These are phyloP conservation scores for Peromyscus polionotus DNA, from an alignment of 2,113 vertebrate genomes.

Conservation along the genomic window DNA sequence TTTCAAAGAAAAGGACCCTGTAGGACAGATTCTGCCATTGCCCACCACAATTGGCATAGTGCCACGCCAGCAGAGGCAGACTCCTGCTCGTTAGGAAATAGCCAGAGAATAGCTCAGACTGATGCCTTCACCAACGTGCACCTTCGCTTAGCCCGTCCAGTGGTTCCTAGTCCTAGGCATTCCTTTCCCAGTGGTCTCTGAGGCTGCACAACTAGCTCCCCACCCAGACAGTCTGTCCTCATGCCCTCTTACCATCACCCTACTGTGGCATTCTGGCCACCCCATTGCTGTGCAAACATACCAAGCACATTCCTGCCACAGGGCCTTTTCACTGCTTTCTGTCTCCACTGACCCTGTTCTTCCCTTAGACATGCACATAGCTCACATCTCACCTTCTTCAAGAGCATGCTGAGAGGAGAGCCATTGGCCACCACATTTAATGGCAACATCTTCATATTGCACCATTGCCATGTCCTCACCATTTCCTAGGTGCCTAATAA, in stretches of 20 bases:
- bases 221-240: neutral
- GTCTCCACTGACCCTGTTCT: neutral
- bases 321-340: neutral
- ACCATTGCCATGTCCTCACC: neutral
- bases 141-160: neutral
- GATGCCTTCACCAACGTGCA: neutral
- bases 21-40: neutral
- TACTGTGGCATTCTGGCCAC: neutral
- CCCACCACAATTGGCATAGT: neutral
- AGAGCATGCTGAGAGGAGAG: neutral
- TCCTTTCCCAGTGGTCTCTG: neutral
- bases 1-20: conserved; percentile 10
- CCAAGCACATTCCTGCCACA: neutral
- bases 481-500: neutral
- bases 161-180: neutral
- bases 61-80: neutral
- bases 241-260: neutral
- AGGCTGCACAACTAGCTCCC: neutral
- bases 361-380: neutral
- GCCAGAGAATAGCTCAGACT: neutral
- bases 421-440: neutral
- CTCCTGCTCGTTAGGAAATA: neutral
- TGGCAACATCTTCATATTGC: neutral
- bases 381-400: neutral
- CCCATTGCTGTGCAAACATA: neutral